Base-by-base conservation (phyloP, 2,797 vertebrate species). In the Huso huso region DNA sequence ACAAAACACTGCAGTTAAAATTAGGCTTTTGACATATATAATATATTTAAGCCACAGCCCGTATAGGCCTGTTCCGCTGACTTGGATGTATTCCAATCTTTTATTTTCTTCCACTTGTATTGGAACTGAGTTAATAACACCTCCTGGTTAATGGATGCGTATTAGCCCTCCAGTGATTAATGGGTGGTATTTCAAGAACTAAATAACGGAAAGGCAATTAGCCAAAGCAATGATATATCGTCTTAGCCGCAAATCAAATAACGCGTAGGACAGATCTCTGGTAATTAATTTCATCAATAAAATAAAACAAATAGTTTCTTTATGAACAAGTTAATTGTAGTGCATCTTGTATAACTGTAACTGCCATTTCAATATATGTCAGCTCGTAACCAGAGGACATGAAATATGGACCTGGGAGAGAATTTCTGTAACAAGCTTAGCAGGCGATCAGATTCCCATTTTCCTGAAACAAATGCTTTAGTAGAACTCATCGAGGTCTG, bases 101-200 rank as follows among this genome's bases (percentile, higher is more conserved):
- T 62, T 12, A 37, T 62, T 37, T 1, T 18, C 61, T 62, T 62
- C 61, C 13, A 62, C 8, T 37, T 23, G n/a, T 48, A 62, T 37
- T 62, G n/a, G 61, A 62, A 10, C 11, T 8, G 9, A 76, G 68
- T 10, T 73, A 78, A 79, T 69, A 57, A 53, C 53, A 72, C 68
- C 58, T 59, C 48, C 70, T 8, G 75, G 79, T 76, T 74, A 84
- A 80, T 75, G 69, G 73, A 73, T 77, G 66, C 71, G 74, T 73
- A 83, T 80, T 78, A 79, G 66, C 63, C 76, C 66, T 73, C 55
- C 73, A 65, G 75, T 80, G 71, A 84, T 84, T 78, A 82, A 83
- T 79, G 75, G 70, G 76, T 75, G 63, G 69, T 74, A 64, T 75
- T 77, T 71, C 61, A 72, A 76, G 52, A 76, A 61, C 74, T 75